phyloP scores from a whole-genome alignment of 2,113 vertebrate genomes.

The Kryptolebias marmoratus region DNA sequence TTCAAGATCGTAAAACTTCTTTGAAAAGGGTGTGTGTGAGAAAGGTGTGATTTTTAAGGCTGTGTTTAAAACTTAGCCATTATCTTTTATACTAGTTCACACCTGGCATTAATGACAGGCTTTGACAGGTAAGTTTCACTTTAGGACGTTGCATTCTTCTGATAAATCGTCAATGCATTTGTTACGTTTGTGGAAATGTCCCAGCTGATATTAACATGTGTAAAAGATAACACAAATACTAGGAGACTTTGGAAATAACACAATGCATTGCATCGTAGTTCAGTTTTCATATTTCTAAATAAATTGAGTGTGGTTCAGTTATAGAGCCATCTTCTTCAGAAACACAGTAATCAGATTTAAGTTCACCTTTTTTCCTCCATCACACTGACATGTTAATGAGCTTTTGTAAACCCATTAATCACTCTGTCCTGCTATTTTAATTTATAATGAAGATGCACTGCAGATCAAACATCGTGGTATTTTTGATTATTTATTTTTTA shows the following conservation, averaged over 20 bases:
- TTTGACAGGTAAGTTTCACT: conserved; percentile 32
- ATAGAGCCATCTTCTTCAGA: not conserved
- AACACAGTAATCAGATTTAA: not conserved
- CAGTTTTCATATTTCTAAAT: not conserved
- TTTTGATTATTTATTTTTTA: not conserved
- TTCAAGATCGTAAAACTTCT: conserved; percentile 46
- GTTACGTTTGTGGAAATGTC: not conserved
- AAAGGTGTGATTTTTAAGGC: conserved; percentile 42
- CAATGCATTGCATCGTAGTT: not conserved
- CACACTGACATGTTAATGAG: conserved; percentile 4
- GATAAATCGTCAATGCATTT: not conserved
- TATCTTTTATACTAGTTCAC: conserved; percentile 45
- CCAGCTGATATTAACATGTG: not conserved
- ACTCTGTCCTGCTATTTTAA: not conserved
- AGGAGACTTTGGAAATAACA: too few relatives aligned
- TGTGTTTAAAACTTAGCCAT: conserved; percentile 53
- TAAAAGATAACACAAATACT: not conserved
- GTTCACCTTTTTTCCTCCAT: conserved; percentile 9
- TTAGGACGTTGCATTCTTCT: conserved; percentile 16
- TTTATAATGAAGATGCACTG: not conserved
- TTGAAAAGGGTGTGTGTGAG: conserved; percentile 44
- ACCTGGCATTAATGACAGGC: conserved; percentile 58
- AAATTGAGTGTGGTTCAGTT: not conserved
- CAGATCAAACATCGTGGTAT: not conserved
- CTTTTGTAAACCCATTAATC: not conserved